Percentiles rank a stretch among this genome's conserved stretches.
Conservation (phyloP, 1,140 invertebrate genomes). For the Drosophila tropicalis region DNA sequence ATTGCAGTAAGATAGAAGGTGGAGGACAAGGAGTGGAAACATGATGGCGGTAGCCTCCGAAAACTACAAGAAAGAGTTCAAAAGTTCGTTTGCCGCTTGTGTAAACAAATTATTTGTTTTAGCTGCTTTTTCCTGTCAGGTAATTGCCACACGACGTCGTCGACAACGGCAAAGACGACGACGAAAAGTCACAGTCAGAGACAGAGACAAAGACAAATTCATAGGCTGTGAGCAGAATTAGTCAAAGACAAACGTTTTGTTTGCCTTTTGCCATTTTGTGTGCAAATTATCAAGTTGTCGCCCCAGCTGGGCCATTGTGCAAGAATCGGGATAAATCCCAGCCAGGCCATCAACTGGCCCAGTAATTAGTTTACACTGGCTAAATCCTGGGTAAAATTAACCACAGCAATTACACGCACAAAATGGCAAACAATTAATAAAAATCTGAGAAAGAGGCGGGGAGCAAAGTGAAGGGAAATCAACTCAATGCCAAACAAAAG, state of each 20-base stretch:
- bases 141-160: constrained; percentile 55
- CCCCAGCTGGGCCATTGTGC: constrained; percentile 34
- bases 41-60: constrained; percentile 47
- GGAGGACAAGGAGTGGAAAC: constrained; percentile 24
- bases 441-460: constrained; percentile 3
- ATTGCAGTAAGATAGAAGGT: constrained; percentile 43
- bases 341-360: constrained; percentile 25
- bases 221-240: constrained; percentile 10
- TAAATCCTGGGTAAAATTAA: constrained; percentile 44
- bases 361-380: constrained; percentile 63
- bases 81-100: constrained; percentile 78
- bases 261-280: constrained; percentile 55
- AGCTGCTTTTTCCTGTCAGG: constrained; percentile 48
- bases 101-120: constrained; percentile 81
- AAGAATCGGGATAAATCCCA: constrained; percentile 41
- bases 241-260: constrained; percentile 35
- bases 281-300: constrained; percentile 71
- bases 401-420: constrained; percentile 59
- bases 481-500: constrained; percentile 8
- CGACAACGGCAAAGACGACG: not conserved
- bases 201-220: constrained; percentile 50
- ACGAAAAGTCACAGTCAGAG: constrained; percentile 28
- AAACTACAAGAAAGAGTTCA: constrained; percentile 64
- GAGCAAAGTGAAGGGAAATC: constrained; percentile 2
- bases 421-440: constrained; percentile 68